Base-by-base conservation (phyloP, 2,113 vertebrate species). In the Rostratula benghalensis region DNA sequence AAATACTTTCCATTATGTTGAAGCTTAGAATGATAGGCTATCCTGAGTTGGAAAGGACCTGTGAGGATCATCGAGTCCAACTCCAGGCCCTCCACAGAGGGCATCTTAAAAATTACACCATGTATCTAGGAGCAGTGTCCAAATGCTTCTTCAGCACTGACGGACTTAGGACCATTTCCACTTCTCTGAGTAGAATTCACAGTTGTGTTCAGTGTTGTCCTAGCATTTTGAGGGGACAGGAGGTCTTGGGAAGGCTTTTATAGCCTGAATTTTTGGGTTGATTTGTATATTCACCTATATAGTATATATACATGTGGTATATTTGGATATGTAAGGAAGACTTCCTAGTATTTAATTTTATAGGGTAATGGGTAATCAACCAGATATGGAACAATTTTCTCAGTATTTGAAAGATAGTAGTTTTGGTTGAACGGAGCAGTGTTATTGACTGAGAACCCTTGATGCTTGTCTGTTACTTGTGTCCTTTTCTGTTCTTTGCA, bases 81-180 rank as follows among this genome's bases (percentile, higher is more conserved):
- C 28, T 79, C 60, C 24, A 74, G 22, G 21, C 30, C n/a, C n/a
- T 89, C 35, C 18, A 61, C 43, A 71, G 33, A 54, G 12, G 10
- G 21, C 21, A 86, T 41, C 60, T 27, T 28, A 59, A 46, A 73
- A 68, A 53, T 39, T 35, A 50, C 50, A 59, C 60, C 4, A 7
- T 45, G 3, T 63, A 6, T 50, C 5, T 56, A 64, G 41, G 48
- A 83, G 19, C 0, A 0, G 64, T 70, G 31, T 45, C 39, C 50
- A 37, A 46, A 46, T 6, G 3, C 28, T 86, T 54, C 43, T 69
- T 64, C 18, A 64, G 37, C 21, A 20, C 27, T 4, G 5, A 10
- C 27, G 33, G n/a, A 22, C 17, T 50, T 25, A 33, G 5, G 28
- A 65, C 39, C 7, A 27, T 61, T 50, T 18, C 28, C 12, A 2